A percentile compares a stretch with the other conserved stretches of the same genome.
Conservation (phyloP, 1,140 invertebrate genomes). For the Carposina sasakii region DNA sequence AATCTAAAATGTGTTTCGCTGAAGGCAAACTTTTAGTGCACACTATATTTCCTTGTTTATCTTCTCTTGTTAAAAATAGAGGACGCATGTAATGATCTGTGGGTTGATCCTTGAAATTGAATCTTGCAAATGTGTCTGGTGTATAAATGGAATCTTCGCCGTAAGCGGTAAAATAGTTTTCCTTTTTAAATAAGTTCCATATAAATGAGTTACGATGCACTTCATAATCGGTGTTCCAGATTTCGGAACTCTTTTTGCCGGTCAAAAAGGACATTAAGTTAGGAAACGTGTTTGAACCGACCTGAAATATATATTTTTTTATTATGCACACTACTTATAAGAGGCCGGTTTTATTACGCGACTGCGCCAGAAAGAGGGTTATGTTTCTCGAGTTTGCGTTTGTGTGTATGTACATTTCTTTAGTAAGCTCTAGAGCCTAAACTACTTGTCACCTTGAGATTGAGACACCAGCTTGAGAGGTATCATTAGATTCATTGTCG, state of each 20-base stretch:
- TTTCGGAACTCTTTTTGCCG: slow-evolving; percentile 66
- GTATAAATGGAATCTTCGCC: slow-evolving; percentile 28
- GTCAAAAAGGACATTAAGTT: slow-evolving; percentile 83
- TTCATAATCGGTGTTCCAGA: slow-evolving; percentile 27
- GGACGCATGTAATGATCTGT: slow-evolving; percentile 81
- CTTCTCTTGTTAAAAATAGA: slow-evolving; percentile 74
- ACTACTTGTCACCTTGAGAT: too few relatives aligned
- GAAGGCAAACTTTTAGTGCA: slow-evolving; percentile 73
- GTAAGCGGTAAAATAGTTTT: slow-evolving; percentile 32
- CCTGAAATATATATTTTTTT: too few relatives aligned
- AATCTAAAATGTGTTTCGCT: slow-evolving; percentile 72
- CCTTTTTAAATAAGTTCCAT: slow-evolving; percentile 30
- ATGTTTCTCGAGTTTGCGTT: too few relatives aligned
- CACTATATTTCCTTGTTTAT: slow-evolving; percentile 55
- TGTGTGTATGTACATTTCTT: too few relatives aligned
- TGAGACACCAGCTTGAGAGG: too few relatives aligned
- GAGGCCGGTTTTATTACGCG: too few relatives aligned
- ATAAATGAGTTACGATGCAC: slow-evolving; percentile 29
- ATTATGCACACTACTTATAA: too few relatives aligned
- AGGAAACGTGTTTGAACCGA: slow-evolving; percentile 84
- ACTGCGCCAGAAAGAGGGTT: too few relatives aligned
- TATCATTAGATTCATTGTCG: too few relatives aligned
- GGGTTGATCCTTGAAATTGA: slow-evolving; percentile 53
- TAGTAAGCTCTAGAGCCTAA: too few relatives aligned
- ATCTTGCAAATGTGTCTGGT: slow-evolving; percentile 30